Conservation (phyloP, 2,888 invertebrate genomes). For the Gortyna flavago region DNA sequence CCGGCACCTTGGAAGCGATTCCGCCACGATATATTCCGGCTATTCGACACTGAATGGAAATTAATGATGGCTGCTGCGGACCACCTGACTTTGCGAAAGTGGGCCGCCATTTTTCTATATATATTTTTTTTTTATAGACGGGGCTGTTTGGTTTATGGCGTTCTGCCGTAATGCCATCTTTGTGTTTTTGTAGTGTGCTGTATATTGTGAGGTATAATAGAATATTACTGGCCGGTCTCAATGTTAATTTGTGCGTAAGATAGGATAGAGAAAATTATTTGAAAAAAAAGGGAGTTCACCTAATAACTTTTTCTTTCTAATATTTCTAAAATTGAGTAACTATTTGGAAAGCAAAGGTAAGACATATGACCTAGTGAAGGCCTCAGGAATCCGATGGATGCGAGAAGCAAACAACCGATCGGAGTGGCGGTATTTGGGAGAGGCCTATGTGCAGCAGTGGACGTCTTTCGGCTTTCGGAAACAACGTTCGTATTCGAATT, state of each 20-base stretch:
- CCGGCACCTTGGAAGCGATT: conserved; percentile 62
- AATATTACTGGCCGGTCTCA: conserved; percentile 22
- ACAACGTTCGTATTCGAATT: background rate
- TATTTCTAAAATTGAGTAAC: background rate
- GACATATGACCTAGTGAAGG: background rate
- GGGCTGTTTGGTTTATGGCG: conserved; percentile 74
- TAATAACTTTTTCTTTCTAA: background rate
- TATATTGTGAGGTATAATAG: conserved; percentile 6
- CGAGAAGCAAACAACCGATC: background rate
- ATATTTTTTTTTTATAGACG: conserved; percentile 74
- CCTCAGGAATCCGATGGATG: background rate
- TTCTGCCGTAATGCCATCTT: conserved; percentile 70
- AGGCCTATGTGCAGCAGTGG: background rate
- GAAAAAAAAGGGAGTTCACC: background rate
- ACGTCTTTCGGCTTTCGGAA: background rate
- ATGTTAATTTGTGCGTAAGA: conserved; percentile 10
- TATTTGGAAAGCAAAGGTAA: background rate
- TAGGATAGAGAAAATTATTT: background rate
- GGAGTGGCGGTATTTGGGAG: background rate
- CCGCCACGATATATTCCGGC: conserved; percentile 72
- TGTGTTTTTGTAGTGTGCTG: no score
- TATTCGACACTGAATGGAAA: conserved; percentile 85
- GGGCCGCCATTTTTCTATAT: conserved; percentile 75
- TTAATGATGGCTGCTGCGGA: conserved; percentile 83
- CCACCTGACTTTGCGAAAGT: conserved; percentile 85